Percentiles rank a stretch among this genome's conserved stretches.
These are phyloP conservation scores for Paraplagusia blochii DNA, from an alignment of 2,113 vertebrate species.

Conservation along the genomic window DNA sequence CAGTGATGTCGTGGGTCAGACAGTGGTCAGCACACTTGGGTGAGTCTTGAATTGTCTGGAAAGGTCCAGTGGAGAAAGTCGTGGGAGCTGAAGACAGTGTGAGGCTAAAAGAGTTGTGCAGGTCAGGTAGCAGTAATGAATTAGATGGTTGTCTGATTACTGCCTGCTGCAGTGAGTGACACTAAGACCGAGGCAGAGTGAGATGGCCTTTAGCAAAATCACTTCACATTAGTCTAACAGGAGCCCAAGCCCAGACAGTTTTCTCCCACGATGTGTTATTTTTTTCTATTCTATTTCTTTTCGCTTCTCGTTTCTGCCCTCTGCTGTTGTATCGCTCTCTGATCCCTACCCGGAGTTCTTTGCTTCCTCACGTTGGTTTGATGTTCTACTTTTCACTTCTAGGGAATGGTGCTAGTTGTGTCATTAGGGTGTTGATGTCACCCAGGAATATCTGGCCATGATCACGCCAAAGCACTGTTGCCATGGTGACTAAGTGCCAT, in stretches of 20 bases:
- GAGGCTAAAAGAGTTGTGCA: slow-evolving; percentile 50
- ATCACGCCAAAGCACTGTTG: slow-evolving; percentile 76
- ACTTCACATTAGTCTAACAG: slow-evolving; percentile 48
- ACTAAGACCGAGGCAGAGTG: slow-evolving; percentile 45
- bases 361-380: background rate
- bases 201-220: slow-evolving; percentile 56
- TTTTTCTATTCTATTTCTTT: slow-evolving; percentile 24
- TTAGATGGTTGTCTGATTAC: slow-evolving; percentile 61
- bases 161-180: slow-evolving; percentile 62
- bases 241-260: slow-evolving; percentile 35
- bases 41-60: slow-evolving; percentile 55
- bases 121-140: slow-evolving; percentile 63
- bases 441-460: slow-evolving; percentile 69
- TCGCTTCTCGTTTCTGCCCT: slow-evolving; percentile 5
- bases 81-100: slow-evolving; percentile 47
- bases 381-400: slow-evolving; percentile 24
- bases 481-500: slow-evolving; percentile 78
- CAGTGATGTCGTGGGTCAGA: slow-evolving; percentile 36
- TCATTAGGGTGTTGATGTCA: slow-evolving; percentile 74
- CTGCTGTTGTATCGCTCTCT: background rate
- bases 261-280: slow-evolving; percentile 27
- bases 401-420: slow-evolving; percentile 37
- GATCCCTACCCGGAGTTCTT: background rate
- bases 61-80: slow-evolving; percentile 27
- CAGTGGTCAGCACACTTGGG: slow-evolving; percentile 14